A percentile compares a stretch with the other conserved stretches of the same genome.
phyloP scores from a whole-genome alignment of 2,888 invertebrate species.

The Neoascia interrupta region DNA sequence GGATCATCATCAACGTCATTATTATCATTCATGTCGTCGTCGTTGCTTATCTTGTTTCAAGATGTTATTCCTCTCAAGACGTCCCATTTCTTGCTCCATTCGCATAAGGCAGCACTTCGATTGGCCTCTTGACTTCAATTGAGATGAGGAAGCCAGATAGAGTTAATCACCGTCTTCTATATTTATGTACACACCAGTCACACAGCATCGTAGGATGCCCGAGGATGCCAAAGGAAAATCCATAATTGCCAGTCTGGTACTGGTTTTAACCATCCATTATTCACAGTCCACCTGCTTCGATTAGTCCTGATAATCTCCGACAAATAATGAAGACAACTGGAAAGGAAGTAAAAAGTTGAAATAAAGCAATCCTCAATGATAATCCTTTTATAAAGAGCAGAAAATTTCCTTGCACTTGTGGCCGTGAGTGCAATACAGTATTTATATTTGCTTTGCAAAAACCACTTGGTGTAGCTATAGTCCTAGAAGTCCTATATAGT shows the following conservation, averaged over 20 bases:
- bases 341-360: not conserved
- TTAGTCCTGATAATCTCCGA: not conserved
- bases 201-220: too few species aligned
- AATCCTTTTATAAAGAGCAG: conserved; percentile 19
- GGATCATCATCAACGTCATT: conserved; percentile 27
- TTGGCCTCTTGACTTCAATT: conserved; percentile 51
- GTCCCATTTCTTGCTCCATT: not conserved
- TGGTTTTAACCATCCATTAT: not conserved
- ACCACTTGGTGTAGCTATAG: too few species aligned
- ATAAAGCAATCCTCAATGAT: conserved; percentile 1
- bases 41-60: not conserved
- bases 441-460: conserved; percentile 32
- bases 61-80: not conserved
- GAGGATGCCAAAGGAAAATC: conserved; percentile 14
- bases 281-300: not conserved
- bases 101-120: conserved; percentile 25
- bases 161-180: conserved; percentile 32
- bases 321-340: not conserved
- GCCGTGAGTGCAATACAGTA: not conserved
- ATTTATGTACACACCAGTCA: conserved; percentile 12
- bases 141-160: conserved; percentile 37
- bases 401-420: conserved; percentile 26
- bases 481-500: too few species aligned
- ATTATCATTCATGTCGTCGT: conserved; percentile 21
- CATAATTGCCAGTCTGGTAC: not conserved